Conservation (phyloP, 2,888 invertebrate genomes). For the Aradus depressus region DNA sequence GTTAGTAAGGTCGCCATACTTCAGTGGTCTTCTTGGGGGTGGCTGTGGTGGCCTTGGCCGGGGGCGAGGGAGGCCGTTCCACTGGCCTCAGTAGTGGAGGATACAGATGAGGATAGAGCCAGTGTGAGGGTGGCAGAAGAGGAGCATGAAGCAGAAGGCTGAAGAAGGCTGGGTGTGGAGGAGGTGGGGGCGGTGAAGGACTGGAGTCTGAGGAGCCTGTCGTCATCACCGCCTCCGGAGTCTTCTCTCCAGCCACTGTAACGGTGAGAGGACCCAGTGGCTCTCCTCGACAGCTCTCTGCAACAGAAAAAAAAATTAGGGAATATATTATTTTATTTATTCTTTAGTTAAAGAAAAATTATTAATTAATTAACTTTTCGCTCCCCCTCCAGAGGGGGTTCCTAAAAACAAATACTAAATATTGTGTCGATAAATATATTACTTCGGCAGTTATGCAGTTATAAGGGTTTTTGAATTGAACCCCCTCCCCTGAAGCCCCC, state of each 20-base stretch:
- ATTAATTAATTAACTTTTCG: neutral
- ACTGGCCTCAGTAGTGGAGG: constrained; percentile 36
- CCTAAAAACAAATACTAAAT: neutral
- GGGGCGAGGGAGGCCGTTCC: constrained; percentile 21
- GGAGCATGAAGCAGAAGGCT: constrained; percentile 59
- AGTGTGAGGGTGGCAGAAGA: constrained; percentile 61
- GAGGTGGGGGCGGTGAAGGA: constrained; percentile 27
- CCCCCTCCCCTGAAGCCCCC: no score
- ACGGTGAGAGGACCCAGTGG: constrained; percentile 33
- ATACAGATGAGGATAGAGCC: constrained; percentile 67
- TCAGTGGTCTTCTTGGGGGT: constrained; percentile 43
- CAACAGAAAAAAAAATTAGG: constrained; percentile 12
- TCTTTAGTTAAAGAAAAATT: neutral
- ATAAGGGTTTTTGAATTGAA: no score
- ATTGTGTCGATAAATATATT: no score
- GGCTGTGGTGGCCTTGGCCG: constrained; percentile 19
- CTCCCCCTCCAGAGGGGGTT: neutral
- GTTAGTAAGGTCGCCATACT: constrained; percentile 66
- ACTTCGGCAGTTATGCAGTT: no score
- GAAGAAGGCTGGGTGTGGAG: constrained; percentile 33
- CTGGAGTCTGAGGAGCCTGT: constrained; percentile 25
- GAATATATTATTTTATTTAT: neutral
- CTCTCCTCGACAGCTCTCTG: constrained; percentile 27
- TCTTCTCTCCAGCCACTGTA: constrained; percentile 30
- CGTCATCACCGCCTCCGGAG: constrained; percentile 25